Evolutionary conservation across 2,797 vertebrate species (phyloP).

Genomic region (Amphiprion clarkii): DNA sequence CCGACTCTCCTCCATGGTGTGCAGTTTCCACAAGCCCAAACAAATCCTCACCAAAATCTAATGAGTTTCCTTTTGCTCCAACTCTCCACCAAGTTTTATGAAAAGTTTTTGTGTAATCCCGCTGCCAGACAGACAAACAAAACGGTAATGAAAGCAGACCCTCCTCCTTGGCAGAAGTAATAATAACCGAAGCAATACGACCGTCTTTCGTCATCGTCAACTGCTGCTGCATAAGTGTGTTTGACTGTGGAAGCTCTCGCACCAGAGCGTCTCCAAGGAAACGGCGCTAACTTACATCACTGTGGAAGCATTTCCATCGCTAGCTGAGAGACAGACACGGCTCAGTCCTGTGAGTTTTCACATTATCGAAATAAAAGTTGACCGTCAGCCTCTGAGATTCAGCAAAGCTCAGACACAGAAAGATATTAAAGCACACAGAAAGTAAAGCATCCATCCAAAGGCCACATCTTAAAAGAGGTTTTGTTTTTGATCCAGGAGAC

Average conservation of each 20-base stretch:
- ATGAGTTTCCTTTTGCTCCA: too few species aligned
- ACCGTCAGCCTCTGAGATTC: slow-evolving; percentile 1
- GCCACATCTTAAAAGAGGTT: neutral
- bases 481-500: neutral
- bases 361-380: neutral
- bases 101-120: too few species aligned
- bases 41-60: too few species aligned
- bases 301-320: neutral
- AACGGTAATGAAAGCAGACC: too few species aligned
- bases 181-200: neutral
- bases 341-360: neutral
- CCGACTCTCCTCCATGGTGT: too few species aligned
- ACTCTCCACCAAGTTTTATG: too few species aligned
- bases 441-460: neutral
- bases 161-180: too few species aligned
- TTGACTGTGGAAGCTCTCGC: neutral
- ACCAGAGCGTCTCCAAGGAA: neutral
- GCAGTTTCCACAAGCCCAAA: too few species aligned
- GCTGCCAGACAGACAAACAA: too few species aligned
- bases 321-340: too few species aligned
- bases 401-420: slow-evolving; percentile 8
- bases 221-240: neutral
- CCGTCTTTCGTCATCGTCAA: neutral
- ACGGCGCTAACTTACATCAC: neutral
- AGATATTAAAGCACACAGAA: neutral